Conservation (phyloP, 2,888 invertebrate species). For the Leptarthrus brevirostris region DNA sequence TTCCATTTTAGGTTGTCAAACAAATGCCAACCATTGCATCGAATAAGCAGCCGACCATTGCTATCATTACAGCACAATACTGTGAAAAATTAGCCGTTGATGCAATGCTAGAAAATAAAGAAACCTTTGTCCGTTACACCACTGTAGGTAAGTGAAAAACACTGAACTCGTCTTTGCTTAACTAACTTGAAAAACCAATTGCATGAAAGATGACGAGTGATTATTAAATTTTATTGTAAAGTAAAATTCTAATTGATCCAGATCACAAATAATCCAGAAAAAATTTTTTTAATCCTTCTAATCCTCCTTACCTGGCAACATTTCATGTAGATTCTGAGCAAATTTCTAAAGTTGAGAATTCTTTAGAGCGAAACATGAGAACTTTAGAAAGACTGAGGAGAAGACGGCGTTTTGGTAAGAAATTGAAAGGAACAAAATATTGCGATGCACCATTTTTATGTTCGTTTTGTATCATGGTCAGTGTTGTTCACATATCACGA, state of each 20-base stretch:
- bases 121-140: slow-evolving; percentile 94
- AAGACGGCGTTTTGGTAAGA: slow-evolving; percentile 68
- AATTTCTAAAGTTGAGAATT: slow-evolving; percentile 13
- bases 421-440: neutral
- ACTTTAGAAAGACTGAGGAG: slow-evolving; percentile 58
- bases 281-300: neutral
- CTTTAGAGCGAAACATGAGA: slow-evolving; percentile 7
- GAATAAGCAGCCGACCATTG: slow-evolving; percentile 94
- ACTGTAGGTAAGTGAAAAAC: slow-evolving; percentile 86
- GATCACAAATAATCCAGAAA: neutral
- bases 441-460: neutral
- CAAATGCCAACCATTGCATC: slow-evolving; percentile 93
- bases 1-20: slow-evolving; percentile 79
- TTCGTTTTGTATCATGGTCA: too few relatives aligned
- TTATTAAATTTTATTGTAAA: too few relatives aligned
- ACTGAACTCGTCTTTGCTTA: neutral
- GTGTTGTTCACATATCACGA: too few relatives aligned
- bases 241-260: too few relatives aligned
- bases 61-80: slow-evolving; percentile 97
- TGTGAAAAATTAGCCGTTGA: slow-evolving; percentile 98
- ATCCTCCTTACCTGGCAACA: too few relatives aligned
- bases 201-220: neutral
- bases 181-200: neutral
- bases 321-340: slow-evolving; percentile 39
- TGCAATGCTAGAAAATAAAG: slow-evolving; percentile 96